These are phyloP conservation scores for Xenus cinereus DNA, from an alignment of 2,113 vertebrate genomes.

Conservation along the genomic window DNA sequence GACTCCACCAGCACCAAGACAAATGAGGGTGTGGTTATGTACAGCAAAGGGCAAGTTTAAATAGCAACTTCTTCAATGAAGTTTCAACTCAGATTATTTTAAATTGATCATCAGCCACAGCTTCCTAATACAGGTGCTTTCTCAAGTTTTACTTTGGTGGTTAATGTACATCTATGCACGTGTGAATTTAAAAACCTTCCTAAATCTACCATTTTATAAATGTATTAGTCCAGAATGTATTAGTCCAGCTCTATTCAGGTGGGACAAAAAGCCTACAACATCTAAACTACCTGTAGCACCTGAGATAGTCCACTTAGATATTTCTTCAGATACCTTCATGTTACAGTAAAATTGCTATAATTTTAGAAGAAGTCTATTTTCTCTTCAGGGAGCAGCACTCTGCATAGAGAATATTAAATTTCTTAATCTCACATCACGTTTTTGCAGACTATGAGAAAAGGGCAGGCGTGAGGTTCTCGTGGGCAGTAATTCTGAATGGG, in stretches of 20 bases:
- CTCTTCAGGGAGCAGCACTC: not conserved
- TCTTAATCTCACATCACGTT: not conserved
- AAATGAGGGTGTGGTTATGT: not conserved
- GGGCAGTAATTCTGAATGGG: not conserved
- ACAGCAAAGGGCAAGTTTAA: not conserved
- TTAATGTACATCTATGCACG: not conserved
- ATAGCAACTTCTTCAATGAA: not conserved
- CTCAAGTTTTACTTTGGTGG: not conserved
- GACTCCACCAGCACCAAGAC: not conserved
- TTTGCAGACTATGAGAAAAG: not conserved
- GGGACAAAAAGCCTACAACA: not conserved
- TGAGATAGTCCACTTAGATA: not conserved
- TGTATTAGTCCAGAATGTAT: not conserved
- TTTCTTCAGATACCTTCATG: not conserved
- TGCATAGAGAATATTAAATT: not conserved
- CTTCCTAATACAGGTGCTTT: not conserved
- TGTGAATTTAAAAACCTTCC: not conserved
- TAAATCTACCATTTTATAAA: not conserved
- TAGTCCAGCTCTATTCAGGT: not conserved
- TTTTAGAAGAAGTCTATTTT: not conserved
- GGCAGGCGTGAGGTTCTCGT: not conserved
- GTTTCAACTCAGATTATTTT: not conserved
- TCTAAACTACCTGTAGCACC: not conserved
- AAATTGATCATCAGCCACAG: not conserved
- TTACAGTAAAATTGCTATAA: not conserved